Evolutionary conservation across 2,888 invertebrate species (phyloP), one percentile per base, ranked within the genome.

Genomic region (Lumbricus terrestris): DNA sequence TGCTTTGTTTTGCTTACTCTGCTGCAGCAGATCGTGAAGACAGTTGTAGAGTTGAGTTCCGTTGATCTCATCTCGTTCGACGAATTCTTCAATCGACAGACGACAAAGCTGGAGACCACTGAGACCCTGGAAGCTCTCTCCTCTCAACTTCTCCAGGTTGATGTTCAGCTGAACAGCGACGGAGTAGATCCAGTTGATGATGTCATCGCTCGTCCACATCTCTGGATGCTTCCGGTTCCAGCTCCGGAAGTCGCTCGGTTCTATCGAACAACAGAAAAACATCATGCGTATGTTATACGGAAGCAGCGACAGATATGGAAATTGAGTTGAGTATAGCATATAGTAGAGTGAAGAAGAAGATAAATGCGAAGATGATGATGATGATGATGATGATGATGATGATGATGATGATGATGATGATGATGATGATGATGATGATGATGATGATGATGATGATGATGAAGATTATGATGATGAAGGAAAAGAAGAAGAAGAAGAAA

Each of bases 101-200:
- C 16, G 35, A 35, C 69, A 54, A 37, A 91, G 82, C 42, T 89
- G n/a, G 29, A n/a, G 18, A 18, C 90, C 91, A 33, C 38, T 90
- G 11, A 88, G 20, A 18, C 54, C 85, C 33, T 82, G 82, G 89
- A 91, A 91, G 34, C 82, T 47, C 69, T 91, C 91, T 29, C 89
- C 89, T 5, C 89, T 29, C 13, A 88, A n/a, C n/a, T 40, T 88
- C 3, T 88, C 34, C 18, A 42, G 37, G 29, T 89, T 90, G 18
- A 88, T 89, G 29, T 88, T 33, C 54, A 88, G 34, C 33, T 20
- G 38, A 35, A 23, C 34, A 18, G 90, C 91, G 23, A 90, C 89
- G 8, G 82, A 47, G 54, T 82, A 90, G 54, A 91, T 89, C 91
- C 90, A 91, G 82, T 91, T 89, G 15, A 91, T 54, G 33, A 91